Base-by-base conservation (phyloP, 2,113 vertebrate genomes). In the Aptenodytes forsteri region DNA sequence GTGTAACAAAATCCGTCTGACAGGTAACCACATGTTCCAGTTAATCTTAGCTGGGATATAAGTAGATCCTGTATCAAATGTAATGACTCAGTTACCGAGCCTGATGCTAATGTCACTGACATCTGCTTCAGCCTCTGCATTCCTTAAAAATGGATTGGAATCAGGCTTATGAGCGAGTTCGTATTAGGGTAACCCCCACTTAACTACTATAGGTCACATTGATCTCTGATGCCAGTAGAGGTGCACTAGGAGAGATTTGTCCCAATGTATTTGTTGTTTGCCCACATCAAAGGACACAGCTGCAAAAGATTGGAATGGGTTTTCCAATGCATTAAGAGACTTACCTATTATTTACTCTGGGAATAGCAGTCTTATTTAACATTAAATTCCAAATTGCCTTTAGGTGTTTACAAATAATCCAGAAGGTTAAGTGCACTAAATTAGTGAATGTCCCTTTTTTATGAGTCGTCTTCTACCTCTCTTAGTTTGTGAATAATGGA, bases 281-380 rank as follows among this genome's bases (percentile, higher is more conserved):
- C 16, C 67, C 29, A 5, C 72, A 12, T 52, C 44, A 83, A 80
- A 90, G 78, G 88, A 81, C 73, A 49, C 36, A 87, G 67, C 65
- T 94, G 62, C 54, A 56, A 71, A 93, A 83, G 50, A 36, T 6
- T 87, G 70, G 54, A 75, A 38, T 69, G 59, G n/a, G 26, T 62
- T 93, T 97, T 72, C 54, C 18, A 8, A 12, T 75, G 73, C 55
- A 65, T 89, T 80, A 86, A 69, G 56, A 88, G 58, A 71, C 34
- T 64, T 82, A 76, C 83, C 42, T 87, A n/a, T 91, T 97, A 91
- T 92, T 96, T 95, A 83, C 66, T 89, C 55, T 83, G 86, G 69
- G 69, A 96, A 78, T 29, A 70, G 49, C 59, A 61, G n/a, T 88
- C 66, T 71, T 84, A 79, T 64, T 87, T 93, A 87, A 94, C 66